Percentiles rank a stretch among this genome's conserved stretches.
These are phyloP conservation scores for Drosophila dunni DNA, from an alignment of 1,140 invertebrate species.

Conservation along the genomic window DNA sequence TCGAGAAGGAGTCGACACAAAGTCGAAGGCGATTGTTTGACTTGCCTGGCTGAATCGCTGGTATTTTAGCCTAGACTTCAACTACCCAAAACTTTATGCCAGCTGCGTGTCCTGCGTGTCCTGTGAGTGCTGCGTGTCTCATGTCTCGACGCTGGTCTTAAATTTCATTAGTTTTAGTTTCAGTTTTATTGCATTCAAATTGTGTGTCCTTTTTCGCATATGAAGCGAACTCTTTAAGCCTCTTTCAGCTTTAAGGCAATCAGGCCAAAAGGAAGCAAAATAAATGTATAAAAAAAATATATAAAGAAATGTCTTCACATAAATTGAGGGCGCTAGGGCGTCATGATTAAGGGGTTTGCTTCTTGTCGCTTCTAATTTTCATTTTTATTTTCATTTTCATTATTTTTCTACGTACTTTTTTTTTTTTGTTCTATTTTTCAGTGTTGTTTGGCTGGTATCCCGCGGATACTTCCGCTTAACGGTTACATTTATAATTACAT, in stretches of 20 bases:
- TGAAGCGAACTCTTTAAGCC: neutral
- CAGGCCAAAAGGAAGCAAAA: slow-evolving; percentile 12
- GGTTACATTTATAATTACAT: slow-evolving; percentile 85
- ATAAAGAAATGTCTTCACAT: slow-evolving; percentile 53
- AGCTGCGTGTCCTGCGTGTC: slow-evolving; percentile 43
- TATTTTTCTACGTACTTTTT: slow-evolving; percentile 53
- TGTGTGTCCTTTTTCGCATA: slow-evolving; percentile 46
- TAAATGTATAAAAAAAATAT: neutral
- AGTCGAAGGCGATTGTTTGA: slow-evolving; percentile 35
- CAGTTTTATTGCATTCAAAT: slow-evolving; percentile 71
- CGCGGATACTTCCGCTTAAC: slow-evolving; percentile 84
- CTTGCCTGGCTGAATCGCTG: slow-evolving; percentile 51
- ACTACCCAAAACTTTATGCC: slow-evolving; percentile 26
- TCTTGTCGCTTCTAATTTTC: slow-evolving; percentile 77
- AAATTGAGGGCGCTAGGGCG: slow-evolving; percentile 53
- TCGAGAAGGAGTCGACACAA: slow-evolving; percentile 3
- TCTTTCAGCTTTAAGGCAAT: slow-evolving; percentile 38
- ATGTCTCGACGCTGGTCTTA: slow-evolving; percentile 59
- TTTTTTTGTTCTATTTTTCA: slow-evolving; percentile 16
- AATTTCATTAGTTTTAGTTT: slow-evolving; percentile 74
- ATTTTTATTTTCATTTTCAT: slow-evolving; percentile 70
- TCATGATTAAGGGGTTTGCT: slow-evolving; percentile 80
- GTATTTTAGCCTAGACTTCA: slow-evolving; percentile 39
- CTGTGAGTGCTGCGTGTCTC: slow-evolving; percentile 5
- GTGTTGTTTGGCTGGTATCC: slow-evolving; percentile 72